Base-by-base conservation (phyloP, 2,888 invertebrate species). In the Melinaea menophilus region DNA sequence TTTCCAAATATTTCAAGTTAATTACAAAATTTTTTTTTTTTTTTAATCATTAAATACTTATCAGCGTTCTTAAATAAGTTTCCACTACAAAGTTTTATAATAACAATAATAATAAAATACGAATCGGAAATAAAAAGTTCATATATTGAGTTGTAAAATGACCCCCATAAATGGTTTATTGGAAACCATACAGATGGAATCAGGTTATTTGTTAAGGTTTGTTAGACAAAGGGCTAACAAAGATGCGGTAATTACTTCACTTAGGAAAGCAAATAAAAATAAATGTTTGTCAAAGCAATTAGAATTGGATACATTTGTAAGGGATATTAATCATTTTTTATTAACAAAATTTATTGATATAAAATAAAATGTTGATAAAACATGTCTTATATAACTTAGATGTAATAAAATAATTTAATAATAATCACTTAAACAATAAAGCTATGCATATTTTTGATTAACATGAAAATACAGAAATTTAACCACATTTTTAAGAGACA, bases 121-220 rank as follows among this genome's bases (percentile, higher is more conserved):
- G 55, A 9, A 11, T 3, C 46, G 12, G 11, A 51, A 64, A 58
- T n/a, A 55, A 35, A 55, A 51, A 11, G 3, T 5, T 41, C 4
- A 56, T 58, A 33, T 56, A 61, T 45, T 45, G 48, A 22, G 35
- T 55, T 56, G 56, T 55, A 59, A 64, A 51, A 61, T 33, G 56
- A 55, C 58, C 48, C n/a, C 34, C 58, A 56, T 58, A 56, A 61
- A 64, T 48, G 58, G 61, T 64, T 61, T 61, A 64, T 61, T 61
- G 58, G 56, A 58, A 59, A 65, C 63, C 58, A 75, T 59, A 45
- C 65, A 47, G 31, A 7, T 9, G 66, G 65, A 64, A 62, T 67
- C 56, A 65, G 59, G 70, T 73, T 71, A 75, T 80, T 80, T 79
- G 79, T 76, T 76, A 75, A 76, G 79, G 76, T 75, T 69, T 70